A percentile compares a stretch with the other conserved stretches of the same genome.
Evolutionary conservation across 2,888 invertebrate species (phyloP).

Genomic region (Calliphora vomitoria): DNA sequence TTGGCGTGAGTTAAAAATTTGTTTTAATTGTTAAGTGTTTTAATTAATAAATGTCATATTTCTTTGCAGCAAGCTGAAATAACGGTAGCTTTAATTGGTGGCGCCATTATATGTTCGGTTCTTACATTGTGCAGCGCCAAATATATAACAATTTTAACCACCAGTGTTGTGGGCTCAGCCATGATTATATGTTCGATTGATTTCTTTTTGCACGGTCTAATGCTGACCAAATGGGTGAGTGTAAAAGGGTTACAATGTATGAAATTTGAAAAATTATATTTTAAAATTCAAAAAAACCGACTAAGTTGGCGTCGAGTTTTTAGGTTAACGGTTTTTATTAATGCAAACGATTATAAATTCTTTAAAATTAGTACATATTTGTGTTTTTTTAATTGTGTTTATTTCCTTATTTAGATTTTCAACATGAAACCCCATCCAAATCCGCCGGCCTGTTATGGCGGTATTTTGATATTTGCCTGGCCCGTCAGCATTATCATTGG

Average conservation of each 20-base stretch:
- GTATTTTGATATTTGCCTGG: slow-evolving; percentile 83
- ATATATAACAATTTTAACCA: slow-evolving; percentile 83
- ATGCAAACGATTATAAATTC: no score
- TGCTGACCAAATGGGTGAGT: slow-evolving; percentile 83
- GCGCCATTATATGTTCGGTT: slow-evolving; percentile 84
- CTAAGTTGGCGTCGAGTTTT: no score
- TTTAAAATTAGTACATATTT: no score
- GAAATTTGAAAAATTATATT: no score
- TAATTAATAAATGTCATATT: not conserved
- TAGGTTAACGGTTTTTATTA: no score
- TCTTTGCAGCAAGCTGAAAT: slow-evolving; percentile 82
- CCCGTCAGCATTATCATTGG: slow-evolving; percentile 83
- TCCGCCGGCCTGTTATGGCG: slow-evolving; percentile 84
- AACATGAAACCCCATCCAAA: slow-evolving; percentile 84
- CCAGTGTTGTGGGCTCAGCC: slow-evolving; percentile 84
- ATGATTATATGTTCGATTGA: slow-evolving; percentile 84
- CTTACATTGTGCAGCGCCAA: slow-evolving; percentile 84
- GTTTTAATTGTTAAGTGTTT: not conserved
- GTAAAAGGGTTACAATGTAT: not conserved
- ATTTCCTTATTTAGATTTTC: slow-evolving; percentile 77
- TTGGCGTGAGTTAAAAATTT: slow-evolving; percentile 81
- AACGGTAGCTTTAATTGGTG: slow-evolving; percentile 84
- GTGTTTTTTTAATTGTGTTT: no score
- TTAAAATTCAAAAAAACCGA: no score
- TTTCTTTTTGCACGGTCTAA: slow-evolving; percentile 84